Evolutionary conservation across 2,888 invertebrate species (phyloP).

Genomic region (Nasonovia ribisnigri): DNA sequence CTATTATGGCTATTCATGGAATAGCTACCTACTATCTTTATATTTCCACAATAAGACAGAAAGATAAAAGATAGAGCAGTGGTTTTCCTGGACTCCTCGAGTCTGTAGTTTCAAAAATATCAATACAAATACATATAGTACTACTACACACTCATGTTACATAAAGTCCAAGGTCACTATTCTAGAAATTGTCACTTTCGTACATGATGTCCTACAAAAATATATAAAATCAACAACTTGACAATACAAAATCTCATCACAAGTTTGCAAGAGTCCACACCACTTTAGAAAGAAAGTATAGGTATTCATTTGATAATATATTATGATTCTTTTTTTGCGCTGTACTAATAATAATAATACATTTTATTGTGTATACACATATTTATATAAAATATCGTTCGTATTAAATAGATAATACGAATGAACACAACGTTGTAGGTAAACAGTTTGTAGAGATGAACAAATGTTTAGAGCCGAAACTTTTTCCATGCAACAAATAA

Average conservation of each 20-base stretch:
- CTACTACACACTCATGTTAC: background rate
- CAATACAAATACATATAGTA: background rate
- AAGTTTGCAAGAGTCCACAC: background rate
- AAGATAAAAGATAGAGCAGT: background rate
- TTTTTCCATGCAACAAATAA: conserved; percentile 44
- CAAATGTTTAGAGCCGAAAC: conserved; percentile 54
- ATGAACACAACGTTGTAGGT: background rate
- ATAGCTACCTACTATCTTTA: no score
- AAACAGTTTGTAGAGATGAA: conserved; percentile 43
- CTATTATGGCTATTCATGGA: no score
- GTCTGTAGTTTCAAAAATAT: background rate
- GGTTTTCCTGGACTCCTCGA: background rate
- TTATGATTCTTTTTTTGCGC: background rate
- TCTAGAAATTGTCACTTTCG: background rate
- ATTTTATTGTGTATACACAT: background rate
- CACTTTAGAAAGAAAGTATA: background rate
- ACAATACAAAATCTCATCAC: background rate
- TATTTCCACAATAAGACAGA: no score
- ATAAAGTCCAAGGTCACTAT: background rate
- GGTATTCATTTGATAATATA: background rate
- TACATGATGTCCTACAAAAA: background rate
- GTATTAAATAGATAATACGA: background rate
- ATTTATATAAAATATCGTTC: background rate
- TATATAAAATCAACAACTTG: background rate
- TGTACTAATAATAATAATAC: background rate